These are phyloP conservation scores for Alosa sapidissima DNA, from an alignment of 2,797 vertebrate genomes.

Conservation along the genomic window DNA sequence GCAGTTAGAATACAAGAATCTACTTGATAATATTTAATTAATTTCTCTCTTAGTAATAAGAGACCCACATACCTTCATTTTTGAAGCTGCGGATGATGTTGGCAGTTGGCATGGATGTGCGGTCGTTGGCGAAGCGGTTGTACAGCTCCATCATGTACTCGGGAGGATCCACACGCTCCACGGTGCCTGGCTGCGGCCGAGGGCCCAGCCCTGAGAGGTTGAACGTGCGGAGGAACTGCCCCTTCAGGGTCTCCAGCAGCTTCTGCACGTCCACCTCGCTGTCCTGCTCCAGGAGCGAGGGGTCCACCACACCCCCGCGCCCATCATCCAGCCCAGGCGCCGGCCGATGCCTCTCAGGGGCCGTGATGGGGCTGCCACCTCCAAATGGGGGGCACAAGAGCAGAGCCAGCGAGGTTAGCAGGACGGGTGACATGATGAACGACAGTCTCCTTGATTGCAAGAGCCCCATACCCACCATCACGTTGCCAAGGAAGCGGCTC, in stretches of 20 bases:
- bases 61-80: conserved; percentile 87
- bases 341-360: conserved; percentile 71
- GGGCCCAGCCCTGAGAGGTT: conserved; percentile 88
- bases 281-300: conserved; percentile 82
- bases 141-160: conserved; percentile 99
- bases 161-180: conserved; percentile 84
- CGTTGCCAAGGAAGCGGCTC: background rate
- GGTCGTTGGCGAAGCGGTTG: conserved; percentile 93
- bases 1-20: background rate
- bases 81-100: conserved; percentile 98
- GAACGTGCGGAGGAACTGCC: conserved; percentile 87
- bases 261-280: conserved; percentile 80
- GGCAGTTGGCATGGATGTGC: conserved; percentile 87
- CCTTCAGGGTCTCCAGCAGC: conserved; percentile 85
- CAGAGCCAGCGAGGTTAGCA: conserved; percentile 66
- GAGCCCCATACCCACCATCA: background rate
- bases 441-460: conserved; percentile 61
- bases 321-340: conserved; percentile 77
- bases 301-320: conserved; percentile 82
- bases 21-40: background rate
- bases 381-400: conserved; percentile 62
- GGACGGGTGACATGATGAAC: conserved; percentile 54
- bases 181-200: conserved; percentile 62
- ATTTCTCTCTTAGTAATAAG: background rate
- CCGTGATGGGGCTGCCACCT: conserved; percentile 82